Conservation (phyloP, 2,888 invertebrate genomes). For the Hyppa rectilinea region DNA sequence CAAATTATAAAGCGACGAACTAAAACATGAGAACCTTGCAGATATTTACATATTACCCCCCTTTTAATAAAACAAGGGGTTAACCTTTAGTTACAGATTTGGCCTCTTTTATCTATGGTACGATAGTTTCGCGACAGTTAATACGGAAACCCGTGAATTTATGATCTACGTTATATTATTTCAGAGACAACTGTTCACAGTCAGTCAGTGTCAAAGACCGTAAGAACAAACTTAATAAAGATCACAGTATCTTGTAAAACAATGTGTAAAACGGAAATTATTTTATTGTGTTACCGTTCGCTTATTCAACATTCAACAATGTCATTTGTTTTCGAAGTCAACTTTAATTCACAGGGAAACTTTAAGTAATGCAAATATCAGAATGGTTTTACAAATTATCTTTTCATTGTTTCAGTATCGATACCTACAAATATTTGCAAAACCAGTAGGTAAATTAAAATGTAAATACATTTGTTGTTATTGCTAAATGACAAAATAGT, state of each 20-base stretch:
- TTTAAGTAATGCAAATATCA: constrained; percentile 18
- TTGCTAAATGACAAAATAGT: background rate
- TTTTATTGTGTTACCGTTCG: constrained; percentile 23
- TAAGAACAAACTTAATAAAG: constrained; percentile 3
- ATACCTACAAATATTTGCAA: constrained; percentile 19
- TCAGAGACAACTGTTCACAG: too few species aligned
- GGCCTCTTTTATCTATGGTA: too few species aligned
- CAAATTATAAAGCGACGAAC: too few species aligned
- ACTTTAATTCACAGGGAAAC: constrained; percentile 14
- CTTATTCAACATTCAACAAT: constrained; percentile 20
- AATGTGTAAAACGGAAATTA: constrained; percentile 30
- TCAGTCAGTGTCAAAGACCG: too few species aligned
- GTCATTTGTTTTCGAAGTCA: constrained; percentile 21
- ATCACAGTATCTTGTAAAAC: background rate
- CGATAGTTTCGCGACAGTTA: too few species aligned
- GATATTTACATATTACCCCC: too few species aligned
- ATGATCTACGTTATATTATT: too few species aligned
- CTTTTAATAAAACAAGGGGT: too few species aligned
- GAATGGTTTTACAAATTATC: constrained; percentile 2
- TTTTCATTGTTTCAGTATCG: constrained; percentile 18
- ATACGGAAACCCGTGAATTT: too few species aligned
- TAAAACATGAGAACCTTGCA: too few species aligned
- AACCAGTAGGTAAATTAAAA: background rate
- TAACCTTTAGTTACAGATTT: too few species aligned
- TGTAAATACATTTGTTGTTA: background rate